These are phyloP conservation scores for Ispidina lecontei DNA, from an alignment of 2,797 vertebrate genomes.

Conservation along the genomic window DNA sequence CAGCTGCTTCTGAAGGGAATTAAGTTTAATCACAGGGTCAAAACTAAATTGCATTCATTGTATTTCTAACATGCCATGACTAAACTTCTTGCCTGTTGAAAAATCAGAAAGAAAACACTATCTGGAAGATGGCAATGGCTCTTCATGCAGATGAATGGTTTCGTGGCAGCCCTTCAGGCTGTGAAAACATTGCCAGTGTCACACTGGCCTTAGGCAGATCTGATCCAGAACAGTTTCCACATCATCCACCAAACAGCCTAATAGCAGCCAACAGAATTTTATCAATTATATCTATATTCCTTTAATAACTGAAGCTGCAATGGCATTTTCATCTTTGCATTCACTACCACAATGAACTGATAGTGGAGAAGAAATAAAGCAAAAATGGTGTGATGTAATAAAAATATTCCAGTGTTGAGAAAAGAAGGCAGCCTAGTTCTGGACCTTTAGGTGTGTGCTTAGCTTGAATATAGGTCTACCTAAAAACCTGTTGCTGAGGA, in stretches of 20 bases:
- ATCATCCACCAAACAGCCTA: neutral
- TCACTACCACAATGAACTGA: neutral
- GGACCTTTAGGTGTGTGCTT: neutral
- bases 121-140: neutral
- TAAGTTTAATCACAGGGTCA: neutral
- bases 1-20: neutral
- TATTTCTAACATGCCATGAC: neutral
- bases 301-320: neutral
- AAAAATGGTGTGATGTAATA: neutral
- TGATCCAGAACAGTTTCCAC: neutral
- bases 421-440: neutral
- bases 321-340: neutral
- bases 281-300: neutral
- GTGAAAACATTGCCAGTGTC: neutral
- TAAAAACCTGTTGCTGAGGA: neutral
- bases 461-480: neutral
- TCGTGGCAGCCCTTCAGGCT: neutral
- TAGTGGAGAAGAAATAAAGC: neutral
- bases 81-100: neutral
- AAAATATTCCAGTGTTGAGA: neutral
- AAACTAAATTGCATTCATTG: neutral
- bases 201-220: neutral
- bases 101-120: neutral
- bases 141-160: neutral
- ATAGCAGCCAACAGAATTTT: neutral